Base-by-base conservation (phyloP, 2,888 invertebrate species). In the Brenthis hecate region DNA sequence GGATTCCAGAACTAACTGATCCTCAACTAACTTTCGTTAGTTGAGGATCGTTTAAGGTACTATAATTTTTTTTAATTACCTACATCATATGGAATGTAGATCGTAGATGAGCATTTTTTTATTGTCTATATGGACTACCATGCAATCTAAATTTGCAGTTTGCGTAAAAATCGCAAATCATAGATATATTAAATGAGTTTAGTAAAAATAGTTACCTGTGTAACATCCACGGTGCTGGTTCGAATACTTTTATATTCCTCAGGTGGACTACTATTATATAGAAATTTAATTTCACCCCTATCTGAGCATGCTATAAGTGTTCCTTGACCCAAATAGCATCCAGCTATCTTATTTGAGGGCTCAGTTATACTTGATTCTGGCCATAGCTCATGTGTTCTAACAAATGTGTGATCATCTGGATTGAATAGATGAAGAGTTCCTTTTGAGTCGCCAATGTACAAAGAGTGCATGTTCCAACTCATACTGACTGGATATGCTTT, bases 371-470 rank as follows among this genome's bases (percentile, higher is more conserved):
- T 82, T 0, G 88, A 84, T 71, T 89, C 89, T 14, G 86, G 82
- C 89, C 91, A 92, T 66, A 93, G 76, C 71, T 84, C 85, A 73
- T 87, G 83, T 3, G 87, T 80, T 71, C 83, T 85, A 1, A 86
- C 76, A 75, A 85, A 83, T 43, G 62, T 76, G 72, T 81, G 80
- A 28, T 85, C 74, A 74, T 88, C 87, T 14, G 92, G 92, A 72
- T 90, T 84, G 68, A 89, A 86, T 6, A 92, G 76, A 76, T 93
- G 91, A 47, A 93, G 76, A 43, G 79, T 82, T 8, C 93, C 93
- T 75, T 85, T 90, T 14, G 92, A 91, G 70, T 93, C 93, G 13
- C 93, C 92, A 53, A 92, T 81, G 71, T 92, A 93, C 67, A 93
- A 73, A 16, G 91, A 86, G 65, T 84, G 79, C 23, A 85, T 82